Conservation (phyloP, 2,888 invertebrate species). For the Gerosis bhagava region DNA sequence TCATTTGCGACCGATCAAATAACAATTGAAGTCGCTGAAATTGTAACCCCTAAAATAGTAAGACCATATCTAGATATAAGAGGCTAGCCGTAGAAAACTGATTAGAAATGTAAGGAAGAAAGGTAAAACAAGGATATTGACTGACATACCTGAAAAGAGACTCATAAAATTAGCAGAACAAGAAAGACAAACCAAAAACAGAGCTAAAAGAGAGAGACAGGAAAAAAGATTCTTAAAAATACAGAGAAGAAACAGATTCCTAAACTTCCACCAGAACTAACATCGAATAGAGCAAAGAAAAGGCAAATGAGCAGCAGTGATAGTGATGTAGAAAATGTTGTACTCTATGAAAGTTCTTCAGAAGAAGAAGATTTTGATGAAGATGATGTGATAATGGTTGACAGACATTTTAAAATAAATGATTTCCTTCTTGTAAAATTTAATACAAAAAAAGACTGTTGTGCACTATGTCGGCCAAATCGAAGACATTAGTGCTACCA, state of each 20-base stretch:
- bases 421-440: constrained; percentile 31
- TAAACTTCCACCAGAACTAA: background rate
- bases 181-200: background rate
- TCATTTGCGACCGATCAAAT: no score
- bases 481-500: constrained; percentile 28
- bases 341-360: background rate
- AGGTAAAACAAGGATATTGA: constrained; percentile 39
- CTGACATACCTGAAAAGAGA: constrained; percentile 37
- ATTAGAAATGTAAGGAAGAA: constrained; percentile 37
- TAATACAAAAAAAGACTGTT: constrained; percentile 24
- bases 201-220: no score
- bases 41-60: constrained; percentile 18
- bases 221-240: background rate
- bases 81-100: constrained; percentile 38
- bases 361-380: background rate
- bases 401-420: constrained; percentile 30
- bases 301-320: background rate
- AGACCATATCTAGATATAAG: constrained; percentile 36
- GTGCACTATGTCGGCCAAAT: constrained; percentile 34
- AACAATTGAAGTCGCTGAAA: background rate
- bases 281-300: background rate
- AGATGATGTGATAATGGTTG: background rate
- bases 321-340: background rate
- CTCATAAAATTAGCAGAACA: background rate
- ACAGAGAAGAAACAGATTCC: background rate